Base-by-base conservation (phyloP, 2,888 invertebrate genomes). In the Cremastinae sp. region DNA sequence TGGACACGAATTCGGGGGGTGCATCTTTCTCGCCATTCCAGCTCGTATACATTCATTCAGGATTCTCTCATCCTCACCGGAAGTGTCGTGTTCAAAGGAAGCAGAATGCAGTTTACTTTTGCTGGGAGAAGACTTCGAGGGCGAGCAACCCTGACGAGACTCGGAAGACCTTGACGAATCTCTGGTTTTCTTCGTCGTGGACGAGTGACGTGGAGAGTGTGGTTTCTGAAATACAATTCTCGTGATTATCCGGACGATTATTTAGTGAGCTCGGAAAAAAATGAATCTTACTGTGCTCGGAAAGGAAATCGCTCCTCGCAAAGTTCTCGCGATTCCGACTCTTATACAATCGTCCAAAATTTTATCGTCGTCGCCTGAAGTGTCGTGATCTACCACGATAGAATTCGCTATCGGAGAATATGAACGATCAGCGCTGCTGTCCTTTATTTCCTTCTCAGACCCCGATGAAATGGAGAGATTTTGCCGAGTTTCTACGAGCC, bases 291-390 rank as follows among this genome's bases (percentile, higher is more conserved):
- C 62, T 10, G 14, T 28, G 59, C 59, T 59, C 14, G 64, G 64
- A 22, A 41, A 64, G 10, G 51, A 41, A 22, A 34, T 28, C 12
- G 8, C 38, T 34, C 64, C 51, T 34, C 51, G 51, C 8, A 64
- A 38, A 10, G 64, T 64, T 45, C 47, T 92, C 9, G 92, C 93
- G 86, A 93, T 93, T 8, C 93, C 93, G 53, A 92, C 92, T 85
- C 92, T 91, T 81, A 93, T 93, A 81, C 93, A 94, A 85, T 94
- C 93, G 36, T 93, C 93, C 0, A 94, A 87, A 78, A 94, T 90
- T 74, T 93, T 93, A 7, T 93, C 91, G 49, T 93, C 92, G 79
- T 64, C 64, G 14, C 66, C 41, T 8, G 49, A 61, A 2, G 73
- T 59, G 16, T 59, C 38, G 10, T 56, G 53, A 41, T 73, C 64